Base-by-base conservation (phyloP, 2,797 vertebrate species). In the Platyrinchus mystaceus region DNA sequence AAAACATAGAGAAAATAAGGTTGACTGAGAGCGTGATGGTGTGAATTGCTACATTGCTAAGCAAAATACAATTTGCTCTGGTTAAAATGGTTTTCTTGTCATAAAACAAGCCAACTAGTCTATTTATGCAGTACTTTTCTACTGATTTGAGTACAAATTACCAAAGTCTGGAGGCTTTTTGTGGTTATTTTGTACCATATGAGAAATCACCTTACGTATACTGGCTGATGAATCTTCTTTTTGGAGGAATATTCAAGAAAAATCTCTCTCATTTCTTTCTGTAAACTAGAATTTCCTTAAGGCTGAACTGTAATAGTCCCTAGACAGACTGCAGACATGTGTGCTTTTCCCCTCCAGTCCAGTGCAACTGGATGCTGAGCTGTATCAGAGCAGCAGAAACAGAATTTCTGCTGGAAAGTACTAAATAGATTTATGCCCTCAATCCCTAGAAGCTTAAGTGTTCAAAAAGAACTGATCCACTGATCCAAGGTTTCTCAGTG, bases 321-420 rank as follows among this genome's bases (percentile, higher is more conserved):
- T 53, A n/a, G 14, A 18, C 34, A 85, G 44, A 37, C 79, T 74
- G 23, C 17, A 34, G 30, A 3, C 21, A 53, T 0, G 0, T 63
- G 19, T 74, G 27, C 14, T 89, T 77, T 62, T 43, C 27, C 9
- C 5, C 47, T 63, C 19, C 20, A 43, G 47, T 43, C 37, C 64
- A 26, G 8, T 39, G 21, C 30, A 46, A 39, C 30, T 50, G 49
- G 5, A 30, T 64, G 34, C 49, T 71, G 64, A 49, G 44, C 56
- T 60, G 34, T 3, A 9, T 39, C 8, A 3, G 59, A 91, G 52
- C 66, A 75, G 13, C 52, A 62, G 74, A 76, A 90, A 49, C 17
- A 39, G 24, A 73, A 52, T 80, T 82, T 74, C 44, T 91, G 17
- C 52, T 85, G 56, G 26, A 89, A 96, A 92, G 19, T 19, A 4